Evolutionary conservation across 2,113 vertebrate species (phyloP), one percentile per base, ranked within the genome.

Genomic region (Empidonax traillii): DNA sequence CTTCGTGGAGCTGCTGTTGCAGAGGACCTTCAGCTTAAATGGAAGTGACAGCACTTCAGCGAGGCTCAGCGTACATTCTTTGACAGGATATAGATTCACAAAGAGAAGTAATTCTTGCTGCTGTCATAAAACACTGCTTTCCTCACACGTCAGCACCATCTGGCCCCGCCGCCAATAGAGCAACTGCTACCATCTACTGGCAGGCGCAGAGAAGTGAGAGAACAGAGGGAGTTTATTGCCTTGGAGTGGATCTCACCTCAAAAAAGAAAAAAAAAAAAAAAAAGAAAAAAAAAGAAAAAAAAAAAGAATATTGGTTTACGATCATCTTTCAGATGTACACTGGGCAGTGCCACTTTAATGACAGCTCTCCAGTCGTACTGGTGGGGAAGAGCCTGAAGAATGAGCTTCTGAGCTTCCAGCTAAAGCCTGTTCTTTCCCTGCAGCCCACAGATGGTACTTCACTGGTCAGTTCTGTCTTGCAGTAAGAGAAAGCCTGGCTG

Each of bases 41-140:
- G 66, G 58, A 89, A 92, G 79, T 95, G 97, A 96, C 95, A 97
- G 96, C 86, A 35, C 86, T 93, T 97, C 96, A 97, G 56, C 93
- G 69, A 87, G 83, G 44, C 75, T 87, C 28, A 71, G 89, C 12
- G 6, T 62, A 89, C 96, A 92, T 91, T 94, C 86, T 90, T 89
- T 94, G 97, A 94, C 96, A 97, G 96, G 71, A 85, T 89, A 93
- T 88, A 93, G 52, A 93, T 97, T 96, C 94, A 80, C 87, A 89
- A 87, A 94, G 91, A 97, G 95, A 96, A 95, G 87, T 86, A 68
- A 88, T 85, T 94, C 96, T 88, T 96, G 97, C 93, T 59, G 80
- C 97, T 98, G 95, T 95, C 95, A 94, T 15, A 85, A 87, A 96
- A 75, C 93, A 91, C 87, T 18, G 77, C 59, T 92, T 93, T 93